Evolutionary conservation across 2,113 vertebrate genomes (phyloP), one percentile per base, ranked within the genome.

Genomic region (Myocastor coypus): DNA sequence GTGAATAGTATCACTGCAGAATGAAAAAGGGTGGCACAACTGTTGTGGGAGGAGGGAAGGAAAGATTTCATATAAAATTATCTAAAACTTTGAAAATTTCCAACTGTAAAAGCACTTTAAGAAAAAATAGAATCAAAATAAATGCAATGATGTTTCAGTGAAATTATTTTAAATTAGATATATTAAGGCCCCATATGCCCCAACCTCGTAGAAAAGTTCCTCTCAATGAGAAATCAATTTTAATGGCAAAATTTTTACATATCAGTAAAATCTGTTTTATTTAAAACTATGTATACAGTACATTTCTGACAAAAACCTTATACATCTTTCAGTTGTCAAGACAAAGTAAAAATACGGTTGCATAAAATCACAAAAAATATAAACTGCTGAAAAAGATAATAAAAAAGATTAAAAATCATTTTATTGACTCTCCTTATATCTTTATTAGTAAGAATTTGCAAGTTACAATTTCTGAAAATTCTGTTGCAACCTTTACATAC

Each of bases 221-320:
- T 87, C 91, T 98, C 88, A 73, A 61, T 97, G 97, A 98, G 88
- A 98, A 98, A 96, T 98, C 97, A 97, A 97, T 96, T 98, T 96
- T 95, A 97, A 97, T 98, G 96, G 92, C 96, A 95, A 98, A 98
- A 97, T 97, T 20, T 96, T 96, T 96, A 96, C 96, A 96, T 97
- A 96, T 81, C 94, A 97, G 83, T 96, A 98, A 97, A 97, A 92
- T 97, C 89, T 93, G 86, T 97, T 97, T 96, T 98, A 97, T 98
- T 98, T 97, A 97, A 98, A 98, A 97, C 96, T 98, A 97, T 95
- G 82, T 85, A 94, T 97, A 97, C 61, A 97, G 96, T 98, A 98
- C 87, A 89, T 75, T 97, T 98, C 97, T 98, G 96, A 83, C 97
- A 98, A 96, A 97, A 98, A 97, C 94, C 93, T 98, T 90, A 93